Evolutionary conservation across 2,888 invertebrate genomes (phyloP).

Genomic region (Calliphora vomitoria): DNA sequence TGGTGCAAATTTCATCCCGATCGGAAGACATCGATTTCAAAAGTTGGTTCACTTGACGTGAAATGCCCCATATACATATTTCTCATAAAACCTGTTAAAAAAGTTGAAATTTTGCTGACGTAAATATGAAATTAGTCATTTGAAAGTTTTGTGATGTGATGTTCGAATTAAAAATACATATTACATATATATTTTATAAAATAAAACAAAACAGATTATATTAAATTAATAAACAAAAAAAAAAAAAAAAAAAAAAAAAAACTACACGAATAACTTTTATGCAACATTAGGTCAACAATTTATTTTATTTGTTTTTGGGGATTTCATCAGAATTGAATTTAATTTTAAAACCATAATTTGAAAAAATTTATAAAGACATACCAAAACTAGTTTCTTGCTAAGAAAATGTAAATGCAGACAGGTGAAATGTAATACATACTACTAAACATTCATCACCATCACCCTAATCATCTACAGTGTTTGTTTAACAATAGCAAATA

Average conservation of each 20-base stretch:
- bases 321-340: conserved; percentile 3
- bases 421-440: not conserved
- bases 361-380: not conserved
- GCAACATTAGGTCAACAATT: conserved; percentile 14
- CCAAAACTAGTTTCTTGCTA: not conserved
- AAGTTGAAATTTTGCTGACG: not conserved
- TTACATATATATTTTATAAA: not conserved
- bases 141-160: not conserved
- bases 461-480: not conserved
- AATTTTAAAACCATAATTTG: too few relatives aligned
- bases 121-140: not conserved
- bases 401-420: not conserved
- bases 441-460: not conserved
- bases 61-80: too few relatives aligned
- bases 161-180: not conserved
- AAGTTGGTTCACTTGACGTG: too few relatives aligned
- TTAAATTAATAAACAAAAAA: not conserved
- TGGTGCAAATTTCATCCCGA: too few relatives aligned
- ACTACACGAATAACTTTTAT: not conserved
- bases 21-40: too few relatives aligned
- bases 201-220: not conserved
- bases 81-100: not conserved
- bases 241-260: too few relatives aligned
- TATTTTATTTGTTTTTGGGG: not conserved
- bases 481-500: not conserved